Conservation (phyloP, 2,888 invertebrate species). For the Miltochrista miniata region DNA sequence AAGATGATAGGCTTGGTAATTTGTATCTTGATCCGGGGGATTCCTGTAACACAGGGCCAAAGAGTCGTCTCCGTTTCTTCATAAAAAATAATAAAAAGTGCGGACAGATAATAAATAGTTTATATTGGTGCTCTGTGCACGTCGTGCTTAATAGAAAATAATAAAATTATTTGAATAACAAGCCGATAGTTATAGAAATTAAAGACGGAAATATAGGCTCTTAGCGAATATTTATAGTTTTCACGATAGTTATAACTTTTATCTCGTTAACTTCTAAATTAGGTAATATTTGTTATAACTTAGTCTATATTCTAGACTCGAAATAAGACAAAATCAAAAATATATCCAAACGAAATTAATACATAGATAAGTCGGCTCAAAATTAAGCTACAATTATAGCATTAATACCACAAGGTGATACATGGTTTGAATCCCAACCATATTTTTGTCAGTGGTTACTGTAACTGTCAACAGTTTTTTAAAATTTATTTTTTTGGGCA, state of each 20-base stretch:
- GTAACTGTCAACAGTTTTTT: background rate
- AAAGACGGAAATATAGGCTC: constrained; percentile 37
- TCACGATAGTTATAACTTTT: constrained; percentile 16
- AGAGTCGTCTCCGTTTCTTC: constrained; percentile 70
- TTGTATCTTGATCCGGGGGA: constrained; percentile 93
- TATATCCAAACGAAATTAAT: constrained; percentile 24
- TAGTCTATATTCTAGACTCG: constrained; percentile 13
- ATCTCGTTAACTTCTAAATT: constrained; percentile 6
- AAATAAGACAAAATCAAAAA: constrained; percentile 10
- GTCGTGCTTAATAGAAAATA: constrained; percentile 34
- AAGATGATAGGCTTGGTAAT: constrained; percentile 99
- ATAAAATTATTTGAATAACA: constrained; percentile 41
- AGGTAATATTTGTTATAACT: constrained; percentile 14
- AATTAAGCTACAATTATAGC: constrained; percentile 41
- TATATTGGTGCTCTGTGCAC: constrained; percentile 37
- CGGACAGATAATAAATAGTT: constrained; percentile 25
- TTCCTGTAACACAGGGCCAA: constrained; percentile 93
- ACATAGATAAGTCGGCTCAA: constrained; percentile 33
- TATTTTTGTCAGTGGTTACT: background rate
- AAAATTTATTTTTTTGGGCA: too few relatives aligned
- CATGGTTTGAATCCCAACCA: constrained; percentile 14
- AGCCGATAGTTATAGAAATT: constrained; percentile 52
- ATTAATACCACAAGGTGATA: constrained; percentile 24
- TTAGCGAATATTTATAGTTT: constrained; percentile 18
- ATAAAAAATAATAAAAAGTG: constrained; percentile 32